Percentiles rank a stretch among this genome's conserved stretches.
phyloP scores from a whole-genome alignment of 2,888 invertebrate species.

The Acleris laterana region DNA sequence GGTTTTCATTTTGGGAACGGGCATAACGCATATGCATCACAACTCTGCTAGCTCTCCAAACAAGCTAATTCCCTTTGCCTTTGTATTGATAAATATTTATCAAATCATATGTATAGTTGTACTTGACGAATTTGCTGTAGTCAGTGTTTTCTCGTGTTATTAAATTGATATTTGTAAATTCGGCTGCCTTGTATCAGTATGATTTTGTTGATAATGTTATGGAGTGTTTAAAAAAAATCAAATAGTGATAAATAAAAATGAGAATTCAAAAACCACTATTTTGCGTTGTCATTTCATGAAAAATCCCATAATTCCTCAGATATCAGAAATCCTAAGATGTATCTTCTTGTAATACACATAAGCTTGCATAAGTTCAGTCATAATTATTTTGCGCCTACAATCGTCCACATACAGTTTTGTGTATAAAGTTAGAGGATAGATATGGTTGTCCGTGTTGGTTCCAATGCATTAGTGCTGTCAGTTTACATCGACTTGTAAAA shows the following conservation, averaged over 20 bases:
- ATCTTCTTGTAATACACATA: no score
- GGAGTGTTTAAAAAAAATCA: constrained; percentile 73
- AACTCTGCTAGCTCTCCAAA: not conserved
- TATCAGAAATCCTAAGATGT: no score
- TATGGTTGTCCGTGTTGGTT: no score
- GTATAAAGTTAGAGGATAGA: no score
- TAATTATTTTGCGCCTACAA: no score
- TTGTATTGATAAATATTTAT: constrained; percentile 12
- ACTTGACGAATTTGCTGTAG: constrained; percentile 47
- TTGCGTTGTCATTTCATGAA: constrained; percentile 40
- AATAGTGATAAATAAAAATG: constrained; percentile 66
- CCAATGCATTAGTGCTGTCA: no score
- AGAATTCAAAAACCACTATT: constrained; percentile 71
- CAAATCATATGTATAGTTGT: constrained; percentile 24
- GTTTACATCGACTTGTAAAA: no score
- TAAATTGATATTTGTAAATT: constrained; percentile 51
- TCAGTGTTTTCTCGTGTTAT: constrained; percentile 50
- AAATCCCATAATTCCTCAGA: no score
- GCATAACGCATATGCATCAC: no score
- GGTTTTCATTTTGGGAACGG: no score
- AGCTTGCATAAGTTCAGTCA: no score
- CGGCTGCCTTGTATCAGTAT: constrained; percentile 60
- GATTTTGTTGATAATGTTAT: constrained; percentile 72
- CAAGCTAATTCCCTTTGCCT: not conserved
- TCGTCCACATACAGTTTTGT: no score